phyloP scores from a whole-genome alignment of 2,797 vertebrate species.

The Zalophus californianus region DNA sequence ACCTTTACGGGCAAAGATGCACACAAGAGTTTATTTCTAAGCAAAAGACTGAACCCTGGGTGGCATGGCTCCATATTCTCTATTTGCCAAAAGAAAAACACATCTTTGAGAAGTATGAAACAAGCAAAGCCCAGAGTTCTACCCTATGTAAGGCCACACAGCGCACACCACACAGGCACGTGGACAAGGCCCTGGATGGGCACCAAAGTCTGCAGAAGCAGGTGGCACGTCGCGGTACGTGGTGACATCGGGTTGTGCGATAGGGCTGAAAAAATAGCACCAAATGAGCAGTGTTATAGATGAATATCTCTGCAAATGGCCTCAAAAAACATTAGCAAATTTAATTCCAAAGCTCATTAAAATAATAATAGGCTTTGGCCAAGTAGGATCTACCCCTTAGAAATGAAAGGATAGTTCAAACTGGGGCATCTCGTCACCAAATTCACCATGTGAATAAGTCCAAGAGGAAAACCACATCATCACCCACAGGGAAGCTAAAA shows the following conservation, averaged over 20 bases:
- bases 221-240: accelerated
- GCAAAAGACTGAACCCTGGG: neutral
- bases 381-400: neutral
- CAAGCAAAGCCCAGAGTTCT: neutral
- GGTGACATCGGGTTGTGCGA: neutral
- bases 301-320: neutral
- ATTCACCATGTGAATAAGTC: neutral
- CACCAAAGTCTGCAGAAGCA: too few species aligned
- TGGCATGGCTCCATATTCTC: neutral
- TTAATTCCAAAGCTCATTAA: conserved; percentile 2
- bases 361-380: neutral
- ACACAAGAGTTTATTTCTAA: neutral
- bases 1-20: neutral
- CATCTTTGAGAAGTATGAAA: neutral
- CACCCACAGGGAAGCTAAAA: neutral
- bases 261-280: neutral
- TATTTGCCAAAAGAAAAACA: neutral
- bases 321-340: neutral
- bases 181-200: accelerated
- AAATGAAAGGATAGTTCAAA: neutral
- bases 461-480: conserved; percentile 35
- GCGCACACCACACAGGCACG: accelerated
- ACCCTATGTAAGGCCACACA: neutral
- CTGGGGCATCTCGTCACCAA: neutral
- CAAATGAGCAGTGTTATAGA: too few species aligned